phyloP scores from a whole-genome alignment of 2,113 vertebrate genomes.

The Sinocyclocheilus anshuiensis region DNA sequence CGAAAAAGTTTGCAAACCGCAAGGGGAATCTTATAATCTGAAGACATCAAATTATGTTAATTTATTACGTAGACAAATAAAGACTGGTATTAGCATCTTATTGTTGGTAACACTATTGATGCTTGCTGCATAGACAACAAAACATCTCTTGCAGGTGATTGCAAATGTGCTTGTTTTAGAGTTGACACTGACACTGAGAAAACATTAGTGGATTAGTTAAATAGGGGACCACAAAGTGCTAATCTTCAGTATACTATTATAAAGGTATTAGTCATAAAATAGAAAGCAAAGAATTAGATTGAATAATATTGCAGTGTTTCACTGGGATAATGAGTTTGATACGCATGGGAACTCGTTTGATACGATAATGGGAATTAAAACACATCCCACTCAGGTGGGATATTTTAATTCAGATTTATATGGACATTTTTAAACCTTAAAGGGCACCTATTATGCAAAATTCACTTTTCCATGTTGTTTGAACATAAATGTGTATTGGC shows the following conservation, averaged over 20 bases:
- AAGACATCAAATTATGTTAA: constrained; percentile 5
- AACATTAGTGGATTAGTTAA: not conserved
- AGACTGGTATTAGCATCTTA: constrained; percentile 23
- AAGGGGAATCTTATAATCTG: constrained; percentile 16
- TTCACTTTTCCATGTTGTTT: no score
- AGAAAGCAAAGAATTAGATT: constrained; percentile 15
- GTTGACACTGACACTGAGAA: not conserved
- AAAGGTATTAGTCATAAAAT: constrained; percentile 40
- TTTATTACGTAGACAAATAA: constrained; percentile 20
- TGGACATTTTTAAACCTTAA: constrained; percentile 36
- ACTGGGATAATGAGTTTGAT: constrained; percentile 46
- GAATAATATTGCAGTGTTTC: not conserved
- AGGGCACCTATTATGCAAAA: constrained; percentile 4
- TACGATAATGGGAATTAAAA: no score
- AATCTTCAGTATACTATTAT: constrained; percentile 22
- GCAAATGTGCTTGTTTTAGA: not conserved
- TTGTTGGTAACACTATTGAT: constrained; percentile 14
- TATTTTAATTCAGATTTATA: constrained; percentile 35
- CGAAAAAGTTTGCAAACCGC: constrained; percentile 13
- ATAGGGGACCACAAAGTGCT: not conserved
- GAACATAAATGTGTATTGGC: no score
- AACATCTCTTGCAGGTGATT: not conserved
- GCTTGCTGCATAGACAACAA: not conserved
- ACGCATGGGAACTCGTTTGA: no score
- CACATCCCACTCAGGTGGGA: constrained; percentile 34